Conservation (phyloP, 2,797 vertebrate species). For the Euthynnus affinis region DNA sequence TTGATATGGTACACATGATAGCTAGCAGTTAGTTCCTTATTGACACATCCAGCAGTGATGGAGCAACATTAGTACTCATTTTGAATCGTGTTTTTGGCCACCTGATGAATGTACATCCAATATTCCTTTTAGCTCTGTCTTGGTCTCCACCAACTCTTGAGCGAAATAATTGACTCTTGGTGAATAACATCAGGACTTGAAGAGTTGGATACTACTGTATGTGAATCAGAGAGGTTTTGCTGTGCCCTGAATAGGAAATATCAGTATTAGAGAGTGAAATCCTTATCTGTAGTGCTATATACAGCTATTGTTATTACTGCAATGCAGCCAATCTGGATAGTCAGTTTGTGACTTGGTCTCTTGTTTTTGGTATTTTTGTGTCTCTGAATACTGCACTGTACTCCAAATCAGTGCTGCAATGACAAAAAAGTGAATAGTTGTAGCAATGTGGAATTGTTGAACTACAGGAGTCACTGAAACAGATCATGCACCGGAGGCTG, state of each 20-base stretch:
- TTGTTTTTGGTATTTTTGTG: neutral
- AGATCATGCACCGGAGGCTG: neutral
- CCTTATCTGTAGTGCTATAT: too few relatives aligned
- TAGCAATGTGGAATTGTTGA: neutral
- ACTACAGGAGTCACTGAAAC: neutral
- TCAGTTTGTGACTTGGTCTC: neutral
- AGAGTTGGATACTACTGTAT: neutral
- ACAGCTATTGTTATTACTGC: neutral
- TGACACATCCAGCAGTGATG: neutral
- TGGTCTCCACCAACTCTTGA: neutral
- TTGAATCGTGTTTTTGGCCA: neutral
- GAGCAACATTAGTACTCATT: neutral
- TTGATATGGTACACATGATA: neutral
- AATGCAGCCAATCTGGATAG: neutral
- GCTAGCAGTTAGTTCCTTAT: neutral
- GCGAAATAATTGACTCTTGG: too few relatives aligned
- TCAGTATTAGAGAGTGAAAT: too few relatives aligned
- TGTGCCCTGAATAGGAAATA: too few relatives aligned
- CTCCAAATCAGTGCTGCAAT: neutral
- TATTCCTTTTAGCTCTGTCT: neutral
- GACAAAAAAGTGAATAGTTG: slow-evolving; percentile 5
- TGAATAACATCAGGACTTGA: neutral
- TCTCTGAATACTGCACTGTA: neutral
- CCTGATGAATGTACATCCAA: neutral
- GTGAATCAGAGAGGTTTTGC: too few relatives aligned